Evolutionary conservation across 2,113 vertebrate genomes (phyloP).

Genomic region (Rhabdornis inornatus): DNA sequence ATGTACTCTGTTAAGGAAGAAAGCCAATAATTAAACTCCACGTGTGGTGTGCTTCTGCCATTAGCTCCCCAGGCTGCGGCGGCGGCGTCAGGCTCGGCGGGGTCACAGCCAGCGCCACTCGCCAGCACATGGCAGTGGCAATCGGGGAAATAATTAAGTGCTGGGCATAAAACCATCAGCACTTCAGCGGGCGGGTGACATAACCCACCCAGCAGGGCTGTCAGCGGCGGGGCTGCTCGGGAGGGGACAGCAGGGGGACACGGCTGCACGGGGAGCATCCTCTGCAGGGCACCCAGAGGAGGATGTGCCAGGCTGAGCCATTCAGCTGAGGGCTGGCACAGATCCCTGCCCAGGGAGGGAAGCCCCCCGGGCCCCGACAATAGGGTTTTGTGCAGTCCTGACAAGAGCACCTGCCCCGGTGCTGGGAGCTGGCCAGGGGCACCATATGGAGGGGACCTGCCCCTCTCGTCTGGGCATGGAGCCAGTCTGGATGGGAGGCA

Average conservation of each 20-base stretch:
- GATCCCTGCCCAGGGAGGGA: neutral
- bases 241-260: accelerated
- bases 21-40: slow-evolving; percentile 59
- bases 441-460: neutral
- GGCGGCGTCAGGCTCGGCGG: neutral
- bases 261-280: neutral
- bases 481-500: neutral
- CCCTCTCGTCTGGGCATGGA: neutral
- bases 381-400: neutral
- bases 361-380: neutral
- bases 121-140: neutral
- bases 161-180: slow-evolving; percentile 1
- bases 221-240: accelerated
- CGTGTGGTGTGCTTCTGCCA: slow-evolving; percentile 28
- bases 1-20: slow-evolving; percentile 57
- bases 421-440: neutral
- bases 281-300: neutral
- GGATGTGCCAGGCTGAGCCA: neutral
- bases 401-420: neutral
- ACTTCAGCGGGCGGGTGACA: neutral
- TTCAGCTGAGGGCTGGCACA: neutral
- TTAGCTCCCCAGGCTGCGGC: neutral
- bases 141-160: neutral
- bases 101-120: slow-evolving; percentile 8
- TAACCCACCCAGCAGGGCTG: neutral